A percentile compares a stretch with the other conserved stretches of the same genome.
phyloP scores from a whole-genome alignment of 2,888 invertebrate genomes.

The Mycogona germanica region DNA sequence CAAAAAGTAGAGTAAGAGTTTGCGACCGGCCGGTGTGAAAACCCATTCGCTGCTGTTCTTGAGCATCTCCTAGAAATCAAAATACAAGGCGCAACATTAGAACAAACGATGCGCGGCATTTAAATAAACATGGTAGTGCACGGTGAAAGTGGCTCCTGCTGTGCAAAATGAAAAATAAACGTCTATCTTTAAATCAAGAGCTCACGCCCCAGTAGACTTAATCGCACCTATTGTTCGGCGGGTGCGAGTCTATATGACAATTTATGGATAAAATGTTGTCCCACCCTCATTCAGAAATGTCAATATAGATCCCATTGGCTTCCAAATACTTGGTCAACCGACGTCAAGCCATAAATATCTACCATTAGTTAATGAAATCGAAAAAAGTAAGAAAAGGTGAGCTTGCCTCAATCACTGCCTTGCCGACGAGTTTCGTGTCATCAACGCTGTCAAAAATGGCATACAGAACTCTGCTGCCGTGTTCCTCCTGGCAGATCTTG shows the following conservation, averaged over 20 bases:
- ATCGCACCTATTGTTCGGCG: no score
- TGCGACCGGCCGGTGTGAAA: constrained; percentile 65
- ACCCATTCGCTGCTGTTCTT: constrained; percentile 54
- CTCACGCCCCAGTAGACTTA: not conserved
- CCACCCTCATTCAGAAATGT: no score
- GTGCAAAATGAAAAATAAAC: no score
- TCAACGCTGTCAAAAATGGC: constrained; percentile 79
- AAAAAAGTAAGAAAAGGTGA: not conserved
- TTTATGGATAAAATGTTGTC: no score
- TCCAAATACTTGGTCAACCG: no score
- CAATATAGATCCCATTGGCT: no score
- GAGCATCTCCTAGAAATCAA: constrained; percentile 43
- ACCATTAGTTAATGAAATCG: not conserved
- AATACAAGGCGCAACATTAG: not conserved
- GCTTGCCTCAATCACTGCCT: constrained; percentile 44
- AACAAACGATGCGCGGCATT: no score
- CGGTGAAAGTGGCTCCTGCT: no score
- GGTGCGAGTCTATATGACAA: no score
- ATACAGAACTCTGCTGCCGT: constrained; percentile 69
- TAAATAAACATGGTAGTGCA: no score
- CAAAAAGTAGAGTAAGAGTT: constrained; percentile 76
- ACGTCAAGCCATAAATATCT: no score
- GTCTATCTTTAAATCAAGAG: not conserved
- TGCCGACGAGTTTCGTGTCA: constrained; percentile 81
- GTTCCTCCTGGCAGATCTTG: constrained; percentile 69